These are phyloP conservation scores for Conger conger DNA, from an alignment of 2,113 vertebrate genomes.

Conservation along the genomic window DNA sequence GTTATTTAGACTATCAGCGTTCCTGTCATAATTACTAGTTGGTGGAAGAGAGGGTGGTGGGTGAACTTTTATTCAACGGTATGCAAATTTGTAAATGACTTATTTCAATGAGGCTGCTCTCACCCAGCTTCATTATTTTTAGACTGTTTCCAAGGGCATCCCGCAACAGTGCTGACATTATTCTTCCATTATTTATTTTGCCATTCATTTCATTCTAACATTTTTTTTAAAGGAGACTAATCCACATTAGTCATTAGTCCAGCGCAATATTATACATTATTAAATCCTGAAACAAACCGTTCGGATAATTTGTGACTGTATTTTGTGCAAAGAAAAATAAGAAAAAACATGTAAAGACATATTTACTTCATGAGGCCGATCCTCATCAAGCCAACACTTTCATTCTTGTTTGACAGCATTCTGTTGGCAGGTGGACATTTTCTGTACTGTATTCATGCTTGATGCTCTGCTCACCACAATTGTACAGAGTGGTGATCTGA, in stretches of 20 bases:
- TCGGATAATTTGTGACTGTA: background rate
- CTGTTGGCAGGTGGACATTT: background rate
- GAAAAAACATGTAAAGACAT: background rate
- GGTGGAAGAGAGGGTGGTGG: background rate
- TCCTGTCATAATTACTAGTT: conserved; percentile 4
- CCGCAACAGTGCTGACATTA: background rate
- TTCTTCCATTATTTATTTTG: background rate
- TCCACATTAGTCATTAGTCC: background rate
- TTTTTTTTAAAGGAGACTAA: background rate
- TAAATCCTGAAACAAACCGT: too few relatives aligned
- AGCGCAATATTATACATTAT: too few relatives aligned
- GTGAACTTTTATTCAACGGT: background rate
- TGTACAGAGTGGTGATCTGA: too few relatives aligned
- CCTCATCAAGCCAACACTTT: background rate
- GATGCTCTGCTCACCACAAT: background rate
- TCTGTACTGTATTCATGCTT: background rate
- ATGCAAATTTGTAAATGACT: background rate
- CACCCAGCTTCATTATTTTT: background rate
- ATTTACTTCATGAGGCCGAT: background rate
- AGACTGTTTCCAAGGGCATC: background rate
- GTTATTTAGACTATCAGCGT: conserved; percentile 5
- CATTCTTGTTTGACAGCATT: background rate
- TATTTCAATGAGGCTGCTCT: background rate
- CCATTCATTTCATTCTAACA: background rate
- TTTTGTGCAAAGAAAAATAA: background rate